These are phyloP conservation scores for Xenus cinereus DNA, from an alignment of 2,113 vertebrate genomes.

Conservation along the genomic window DNA sequence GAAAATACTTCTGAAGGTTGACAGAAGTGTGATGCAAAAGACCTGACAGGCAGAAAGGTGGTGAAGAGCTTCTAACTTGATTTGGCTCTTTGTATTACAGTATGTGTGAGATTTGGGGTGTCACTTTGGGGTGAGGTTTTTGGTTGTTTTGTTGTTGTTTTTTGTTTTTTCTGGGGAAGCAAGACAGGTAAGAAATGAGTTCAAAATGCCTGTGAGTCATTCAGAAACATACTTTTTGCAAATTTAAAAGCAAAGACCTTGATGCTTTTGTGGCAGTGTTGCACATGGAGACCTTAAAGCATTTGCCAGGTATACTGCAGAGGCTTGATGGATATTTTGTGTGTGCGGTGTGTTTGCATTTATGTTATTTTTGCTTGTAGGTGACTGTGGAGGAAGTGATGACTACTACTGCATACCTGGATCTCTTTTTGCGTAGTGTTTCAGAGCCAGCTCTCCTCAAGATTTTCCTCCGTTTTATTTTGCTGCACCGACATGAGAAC, in stretches of 20 bases:
- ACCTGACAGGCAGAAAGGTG: not conserved
- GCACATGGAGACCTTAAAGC: not conserved
- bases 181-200: not conserved
- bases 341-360: not conserved
- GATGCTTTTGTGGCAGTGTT: not conserved
- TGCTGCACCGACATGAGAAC: constrained; percentile 89
- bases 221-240: not conserved
- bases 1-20: not conserved
- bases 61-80: not conserved
- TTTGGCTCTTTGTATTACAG: not conserved
- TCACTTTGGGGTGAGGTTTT: not conserved
- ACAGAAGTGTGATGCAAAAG: not conserved
- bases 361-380: constrained; percentile 60
- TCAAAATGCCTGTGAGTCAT: not conserved
- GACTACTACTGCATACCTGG: constrained; percentile 94
- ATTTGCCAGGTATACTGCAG: not conserved
- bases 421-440: constrained; percentile 90
- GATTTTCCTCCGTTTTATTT: constrained; percentile 93
- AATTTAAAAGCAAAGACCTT: not conserved
- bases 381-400: constrained; percentile 95
- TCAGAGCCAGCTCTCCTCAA: constrained; percentile 90
- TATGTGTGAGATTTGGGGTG: not conserved
- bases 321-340: not conserved
- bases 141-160: too few species aligned
- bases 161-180: not conserved